These are phyloP conservation scores for Drosophila neotestacea DNA, from an alignment of 2,888 invertebrate genomes.

Conservation along the genomic window DNA sequence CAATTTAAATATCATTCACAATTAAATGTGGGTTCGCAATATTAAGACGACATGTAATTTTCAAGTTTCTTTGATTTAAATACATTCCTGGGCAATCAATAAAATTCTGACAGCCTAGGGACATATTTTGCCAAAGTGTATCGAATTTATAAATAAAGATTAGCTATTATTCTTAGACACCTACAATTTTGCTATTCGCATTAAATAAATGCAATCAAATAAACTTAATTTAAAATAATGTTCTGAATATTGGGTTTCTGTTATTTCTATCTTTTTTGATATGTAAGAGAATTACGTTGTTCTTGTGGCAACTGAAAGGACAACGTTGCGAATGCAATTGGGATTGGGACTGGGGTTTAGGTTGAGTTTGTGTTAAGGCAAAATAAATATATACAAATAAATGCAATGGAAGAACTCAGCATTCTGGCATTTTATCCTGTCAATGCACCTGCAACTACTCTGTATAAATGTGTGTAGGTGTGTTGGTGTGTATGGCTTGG, in stretches of 20 bases:
- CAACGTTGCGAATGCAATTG: neutral
- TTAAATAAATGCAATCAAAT: neutral
- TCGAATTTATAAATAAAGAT: too few species aligned
- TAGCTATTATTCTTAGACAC: too few species aligned
- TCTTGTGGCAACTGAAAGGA: neutral
- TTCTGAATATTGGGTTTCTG: neutral
- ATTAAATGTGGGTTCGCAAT: too few species aligned
- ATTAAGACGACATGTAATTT: too few species aligned
- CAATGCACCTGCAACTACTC: slow-evolving; percentile 26
- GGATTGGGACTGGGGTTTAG: neutral
- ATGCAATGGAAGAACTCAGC: slow-evolving; percentile 37
- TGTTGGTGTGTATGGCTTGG: slow-evolving; percentile 26
- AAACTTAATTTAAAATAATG: neutral
- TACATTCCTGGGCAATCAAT: too few species aligned
- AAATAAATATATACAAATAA: slow-evolving; percentile 51
- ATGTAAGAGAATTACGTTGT: too few species aligned
- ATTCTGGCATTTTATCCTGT: slow-evolving; percentile 52
- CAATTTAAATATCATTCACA: too few species aligned
- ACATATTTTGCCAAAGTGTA: too few species aligned
- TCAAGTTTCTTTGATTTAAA: too few species aligned
- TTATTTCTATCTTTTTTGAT: neutral
- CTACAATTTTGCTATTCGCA: neutral
- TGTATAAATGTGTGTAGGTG: neutral
- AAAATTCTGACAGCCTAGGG: too few species aligned
- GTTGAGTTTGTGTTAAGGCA: neutral